phyloP scores from a whole-genome alignment of 2,113 vertebrate genomes.

The Crotalus viridis region DNA sequence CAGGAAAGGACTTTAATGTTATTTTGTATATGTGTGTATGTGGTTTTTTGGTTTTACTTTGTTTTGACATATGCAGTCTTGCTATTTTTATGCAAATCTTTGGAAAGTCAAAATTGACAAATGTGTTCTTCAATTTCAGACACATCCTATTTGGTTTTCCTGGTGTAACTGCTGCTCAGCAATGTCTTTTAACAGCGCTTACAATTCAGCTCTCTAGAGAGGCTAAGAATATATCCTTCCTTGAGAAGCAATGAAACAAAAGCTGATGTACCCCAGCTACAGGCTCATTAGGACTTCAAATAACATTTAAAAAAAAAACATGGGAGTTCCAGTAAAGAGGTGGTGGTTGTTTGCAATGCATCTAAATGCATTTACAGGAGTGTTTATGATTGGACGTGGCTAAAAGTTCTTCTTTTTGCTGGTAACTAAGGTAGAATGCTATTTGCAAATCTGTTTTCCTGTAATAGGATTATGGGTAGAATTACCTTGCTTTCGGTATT shows the following conservation, averaged over 20 bases:
- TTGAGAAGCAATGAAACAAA: neutral
- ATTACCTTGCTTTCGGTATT: constrained; percentile 35
- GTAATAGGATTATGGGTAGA: constrained; percentile 52
- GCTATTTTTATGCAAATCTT: constrained; percentile 45
- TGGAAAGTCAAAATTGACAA: neutral
- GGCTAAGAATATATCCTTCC: constrained; percentile 24
- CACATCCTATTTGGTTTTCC: constrained; percentile 42
- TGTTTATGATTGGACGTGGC: neutral
- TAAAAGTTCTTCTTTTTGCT: neutral
- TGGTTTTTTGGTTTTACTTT: neutral
- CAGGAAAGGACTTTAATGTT: constrained; percentile 4
- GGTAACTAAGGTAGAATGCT: constrained; percentile 28
- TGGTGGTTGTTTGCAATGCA: constrained; percentile 17
- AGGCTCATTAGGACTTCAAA: neutral
- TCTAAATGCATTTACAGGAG: neutral
- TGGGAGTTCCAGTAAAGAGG: neutral
- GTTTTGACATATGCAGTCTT: constrained; percentile 9
- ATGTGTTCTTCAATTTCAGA: constrained; percentile 38
- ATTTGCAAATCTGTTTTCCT: constrained; percentile 51
- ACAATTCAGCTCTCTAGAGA: constrained; percentile 10
- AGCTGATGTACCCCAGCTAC: neutral
- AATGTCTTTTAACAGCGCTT: constrained; percentile 6
- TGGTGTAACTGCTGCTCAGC: constrained; percentile 21
- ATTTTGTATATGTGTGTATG: neutral
- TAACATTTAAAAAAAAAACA: neutral